Base-by-base conservation (phyloP, 2,888 invertebrate species). In the Apodemia hepburni region DNA sequence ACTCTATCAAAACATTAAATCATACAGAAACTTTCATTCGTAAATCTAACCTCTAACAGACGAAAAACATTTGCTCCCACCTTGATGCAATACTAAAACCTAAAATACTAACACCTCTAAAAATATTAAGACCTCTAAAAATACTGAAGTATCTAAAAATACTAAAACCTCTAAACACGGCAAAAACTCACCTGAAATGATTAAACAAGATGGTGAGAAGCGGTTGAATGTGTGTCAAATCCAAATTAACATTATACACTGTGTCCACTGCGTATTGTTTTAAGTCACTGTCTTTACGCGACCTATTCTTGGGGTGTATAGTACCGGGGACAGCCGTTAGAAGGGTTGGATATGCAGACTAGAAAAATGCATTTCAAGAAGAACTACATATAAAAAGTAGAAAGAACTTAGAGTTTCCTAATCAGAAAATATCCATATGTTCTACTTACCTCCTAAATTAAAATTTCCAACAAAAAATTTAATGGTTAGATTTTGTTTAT, bases 211-310 rank as follows among this genome's bases (percentile, higher is more conserved):
- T 70, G 47, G 64, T 65, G 64, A 66, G 69, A 64, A 69, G 73
- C 70, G 66, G 71, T 64, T 66, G 62, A 62, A 62, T 62, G 67
- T 64, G 70, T 73, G 76, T 80, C 80, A 82, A 77, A 78, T 80
- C 79, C 80, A 75, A 71, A 67, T 67, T 67, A 72, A 74, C 80
- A 80, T 80, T 73, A 75, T 80, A 73, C 73, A 78, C 75, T 75
- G 62, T 74, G 73, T 76, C 75, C 75, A 74, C 70, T 71, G 70
- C 70, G 67, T 68, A 70, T 68, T 65, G 70, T 72, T 69, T 71
- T 63, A 62, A 66, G 67, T 64, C 68, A 69, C 68, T 62, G 63
- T 65, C 65, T 65, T 68, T 57, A 8, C 45, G 61, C 61, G 54
- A 61, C 61, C 61, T 33, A 47, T 15, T 58, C 61, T 35, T 22